Base-by-base conservation (phyloP, 2,888 invertebrate species). In the Drosophila eohydei region DNA sequence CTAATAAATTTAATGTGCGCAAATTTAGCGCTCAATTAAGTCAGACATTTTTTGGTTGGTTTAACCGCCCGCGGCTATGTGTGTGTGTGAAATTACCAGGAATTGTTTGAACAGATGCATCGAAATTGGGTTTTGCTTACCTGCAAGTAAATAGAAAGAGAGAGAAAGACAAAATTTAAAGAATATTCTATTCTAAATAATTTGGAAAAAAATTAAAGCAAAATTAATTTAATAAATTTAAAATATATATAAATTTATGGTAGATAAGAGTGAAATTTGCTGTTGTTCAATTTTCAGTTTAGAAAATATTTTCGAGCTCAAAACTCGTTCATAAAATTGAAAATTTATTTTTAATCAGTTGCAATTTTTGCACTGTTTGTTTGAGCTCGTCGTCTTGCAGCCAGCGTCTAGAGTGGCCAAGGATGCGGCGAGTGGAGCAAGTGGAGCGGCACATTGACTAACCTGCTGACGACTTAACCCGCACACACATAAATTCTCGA, bases 381-480 rank as follows among this genome's bases (percentile, higher is more conserved):
- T 38, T 44, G 9, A 28, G 41, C 41, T 26, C 52, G 12, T 50
- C 61, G 12, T 36, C 21, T 21, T 21, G 60, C 60, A 34, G 16
- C 60, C 9, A 21, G 16, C 21, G 21, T 41, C 48, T n/a, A 32
- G n/a, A 16, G 11, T n/a, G 38, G 36, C 40, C 55, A 70, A 48
- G 51, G 56, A 34, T 46, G 51, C 32, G 34, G 32, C 46, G 36
- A 36, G 21, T 21, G 1, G 21, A 21, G 21, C 55, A 30, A 50
- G 30, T 46, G 52, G 34, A 38, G 44, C 55, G 30, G 52, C 66
- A 60, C 58, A 61, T 60, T 59, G 54, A 57, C 59, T 73, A 71
- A 87, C 81, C 87, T 73, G 79, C 77, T 84, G 89, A 81, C 82
- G 77, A 74, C 71, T 81, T 81, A 87, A 89, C 84, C 89, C 88